Evolutionary conservation across 2,888 invertebrate species (phyloP).

Genomic region (Zelleria hepariella): DNA sequence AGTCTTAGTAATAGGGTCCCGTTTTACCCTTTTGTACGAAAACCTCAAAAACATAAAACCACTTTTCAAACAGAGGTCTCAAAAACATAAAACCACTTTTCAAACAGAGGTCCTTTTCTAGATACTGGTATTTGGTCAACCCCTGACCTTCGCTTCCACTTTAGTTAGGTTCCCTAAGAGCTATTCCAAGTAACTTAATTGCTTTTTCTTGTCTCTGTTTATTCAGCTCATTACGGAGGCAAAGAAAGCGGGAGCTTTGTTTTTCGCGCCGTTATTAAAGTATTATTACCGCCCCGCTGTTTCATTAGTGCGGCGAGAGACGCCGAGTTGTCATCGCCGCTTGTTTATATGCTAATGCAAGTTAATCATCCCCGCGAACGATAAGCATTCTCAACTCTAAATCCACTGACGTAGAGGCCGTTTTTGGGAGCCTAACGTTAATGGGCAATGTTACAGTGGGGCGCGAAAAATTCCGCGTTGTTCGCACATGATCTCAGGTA

Average conservation of each 20-base stretch:
- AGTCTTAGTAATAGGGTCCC: too few relatives aligned
- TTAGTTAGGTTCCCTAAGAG: not conserved
- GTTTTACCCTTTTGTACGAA: too few relatives aligned
- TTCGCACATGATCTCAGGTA: not conserved
- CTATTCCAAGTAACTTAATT: not conserved
- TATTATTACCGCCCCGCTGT: constrained; percentile 18
- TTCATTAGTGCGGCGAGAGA: constrained; percentile 33
- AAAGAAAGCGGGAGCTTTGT: not conserved
- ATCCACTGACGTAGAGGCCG: not conserved
- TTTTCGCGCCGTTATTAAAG: not conserved
- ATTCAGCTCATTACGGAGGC: not conserved
- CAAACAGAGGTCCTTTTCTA: too few relatives aligned
- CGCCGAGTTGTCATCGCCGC: constrained; percentile 30
- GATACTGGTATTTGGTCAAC: too few relatives aligned
- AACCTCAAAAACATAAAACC: too few relatives aligned
- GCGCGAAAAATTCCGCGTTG: not conserved
- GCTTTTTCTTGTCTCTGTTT: not conserved
- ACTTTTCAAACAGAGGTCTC: too few relatives aligned
- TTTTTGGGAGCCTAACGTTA: not conserved
- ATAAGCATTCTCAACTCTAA: not conserved
- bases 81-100: too few relatives aligned
- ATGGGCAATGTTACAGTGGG: not conserved
- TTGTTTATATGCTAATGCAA: constrained; percentile 55
- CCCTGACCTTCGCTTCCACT: not conserved
- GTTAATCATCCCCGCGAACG: constrained; percentile 6